These are phyloP conservation scores for Theonella swinhoei DNA, from an alignment of 37 sponge, comb jelly and placozoan species.

Conservation along the genomic window DNA sequence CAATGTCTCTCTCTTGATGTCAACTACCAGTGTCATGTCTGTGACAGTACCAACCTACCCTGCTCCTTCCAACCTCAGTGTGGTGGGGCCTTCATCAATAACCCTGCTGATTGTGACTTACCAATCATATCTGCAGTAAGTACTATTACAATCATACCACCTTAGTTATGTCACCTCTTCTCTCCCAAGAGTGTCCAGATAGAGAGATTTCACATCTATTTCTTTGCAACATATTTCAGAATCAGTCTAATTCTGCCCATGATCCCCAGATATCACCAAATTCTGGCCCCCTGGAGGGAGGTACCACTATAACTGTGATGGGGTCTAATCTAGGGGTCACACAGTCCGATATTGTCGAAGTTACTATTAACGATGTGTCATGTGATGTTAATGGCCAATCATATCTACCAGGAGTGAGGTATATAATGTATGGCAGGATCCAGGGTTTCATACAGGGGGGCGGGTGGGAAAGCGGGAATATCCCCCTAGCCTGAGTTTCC, in stretches of 20 bases:
- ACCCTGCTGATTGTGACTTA: conserved; percentile 22
- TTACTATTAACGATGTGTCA: conserved; percentile 47
- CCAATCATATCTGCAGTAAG: conserved; percentile 27
- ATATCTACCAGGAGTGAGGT: conserved; percentile 36
- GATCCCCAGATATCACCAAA: conserved; percentile 50
- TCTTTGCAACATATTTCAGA: conserved; percentile 3
- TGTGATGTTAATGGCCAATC: conserved; percentile 25
- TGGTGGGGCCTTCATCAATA: neutral
- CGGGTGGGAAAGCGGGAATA: no score
- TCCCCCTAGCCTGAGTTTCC: no score
- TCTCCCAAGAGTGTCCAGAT: no score
- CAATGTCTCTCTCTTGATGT: conserved; percentile 68
- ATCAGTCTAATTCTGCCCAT: neutral
- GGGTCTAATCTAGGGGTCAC: conserved; percentile 79
- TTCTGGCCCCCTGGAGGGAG: conserved; percentile 76
- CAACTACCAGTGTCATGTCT: conserved; percentile 66
- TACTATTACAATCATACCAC: no score
- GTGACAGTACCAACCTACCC: conserved; percentile 12
- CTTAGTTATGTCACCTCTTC: conserved; percentile 31
- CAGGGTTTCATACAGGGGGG: no score
- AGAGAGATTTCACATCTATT: no score
- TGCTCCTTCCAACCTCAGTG: neutral
- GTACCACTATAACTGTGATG: conserved; percentile 72
- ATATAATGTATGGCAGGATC: no score
- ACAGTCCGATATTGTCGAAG: conserved; percentile 37